Percentiles rank a stretch among this genome's conserved stretches.
Evolutionary conservation across 2,113 vertebrate species (phyloP).

Genomic region (Mola mola): DNA sequence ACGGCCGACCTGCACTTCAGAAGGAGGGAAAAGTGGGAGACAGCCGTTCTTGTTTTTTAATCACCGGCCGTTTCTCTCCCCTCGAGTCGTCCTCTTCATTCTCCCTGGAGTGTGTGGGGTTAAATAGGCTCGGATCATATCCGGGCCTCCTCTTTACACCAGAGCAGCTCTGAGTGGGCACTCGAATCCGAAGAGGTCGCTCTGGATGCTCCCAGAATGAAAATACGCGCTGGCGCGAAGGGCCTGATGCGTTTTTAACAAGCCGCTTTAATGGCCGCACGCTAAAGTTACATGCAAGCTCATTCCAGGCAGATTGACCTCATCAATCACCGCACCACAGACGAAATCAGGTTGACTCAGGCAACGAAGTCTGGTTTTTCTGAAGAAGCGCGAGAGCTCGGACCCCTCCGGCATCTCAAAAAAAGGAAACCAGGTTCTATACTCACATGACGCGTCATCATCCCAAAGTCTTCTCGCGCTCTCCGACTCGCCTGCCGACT

Average conservation of each 20-base stretch:
- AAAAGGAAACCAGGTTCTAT: background rate
- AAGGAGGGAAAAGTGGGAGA: no score
- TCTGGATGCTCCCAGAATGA: background rate
- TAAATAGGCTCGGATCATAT: slow-evolving; percentile 76
- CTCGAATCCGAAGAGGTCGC: slow-evolving; percentile 53
- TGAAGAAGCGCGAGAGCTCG: no score
- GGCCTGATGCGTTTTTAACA: slow-evolving; percentile 64
- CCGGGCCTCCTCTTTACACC: slow-evolving; percentile 47
- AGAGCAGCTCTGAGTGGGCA: slow-evolving; percentile 45
- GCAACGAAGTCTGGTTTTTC: background rate
- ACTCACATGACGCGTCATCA: background rate
- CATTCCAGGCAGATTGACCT: slow-evolving; percentile 58
- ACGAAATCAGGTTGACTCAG: slow-evolving; percentile 25
- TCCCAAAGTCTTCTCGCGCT: background rate
- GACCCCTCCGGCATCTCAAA: no score
- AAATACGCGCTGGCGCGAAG: slow-evolving; percentile 18
- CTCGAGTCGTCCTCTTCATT: slow-evolving; percentile 63
- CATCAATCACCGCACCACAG: slow-evolving; percentile 58
- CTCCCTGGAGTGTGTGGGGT: slow-evolving; percentile 71
- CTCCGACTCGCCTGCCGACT: slow-evolving; percentile 13
- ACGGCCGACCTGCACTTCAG: slow-evolving; percentile 83
- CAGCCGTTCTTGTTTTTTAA: no score
- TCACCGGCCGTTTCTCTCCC: no score
- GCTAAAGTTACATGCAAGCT: slow-evolving; percentile 50
- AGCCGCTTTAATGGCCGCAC: slow-evolving; percentile 45